These are phyloP conservation scores for Drosophila sproati DNA, from an alignment of 1,140 invertebrate genomes.

Conservation along the genomic window DNA sequence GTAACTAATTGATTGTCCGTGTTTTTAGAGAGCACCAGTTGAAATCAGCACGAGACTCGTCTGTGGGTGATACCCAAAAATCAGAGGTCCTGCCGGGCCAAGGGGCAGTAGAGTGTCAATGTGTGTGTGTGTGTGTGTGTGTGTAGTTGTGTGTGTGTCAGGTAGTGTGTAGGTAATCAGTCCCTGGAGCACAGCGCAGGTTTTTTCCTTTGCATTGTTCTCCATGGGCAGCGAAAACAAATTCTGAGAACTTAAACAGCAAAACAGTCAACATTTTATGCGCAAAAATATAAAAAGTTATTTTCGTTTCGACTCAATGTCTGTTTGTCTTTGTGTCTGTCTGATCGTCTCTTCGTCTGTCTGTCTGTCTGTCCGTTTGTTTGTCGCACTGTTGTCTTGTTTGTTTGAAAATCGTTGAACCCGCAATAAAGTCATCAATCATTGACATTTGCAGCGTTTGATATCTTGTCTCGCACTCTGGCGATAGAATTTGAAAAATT, in stretches of 20 bases:
- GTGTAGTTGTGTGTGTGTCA: conserved; percentile 33
- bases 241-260: conserved; percentile 71
- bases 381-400: conserved; percentile 44
- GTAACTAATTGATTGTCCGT: conserved; percentile 80
- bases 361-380: conserved; percentile 45
- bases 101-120: neutral
- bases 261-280: conserved; percentile 71
- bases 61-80: neutral
- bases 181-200: conserved; percentile 65
- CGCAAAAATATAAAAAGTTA: conserved; percentile 77
- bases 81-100: conserved; percentile 36
- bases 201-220: conserved; percentile 63
- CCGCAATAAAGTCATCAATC: conserved; percentile 84
- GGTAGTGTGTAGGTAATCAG: conserved; percentile 73
- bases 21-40: conserved; percentile 40
- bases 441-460: conserved; percentile 82
- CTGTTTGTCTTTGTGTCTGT: conserved; percentile 43
- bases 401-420: conserved; percentile 80
- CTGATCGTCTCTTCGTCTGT: conserved; percentile 2
- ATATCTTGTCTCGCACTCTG: conserved; percentile 39
- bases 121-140: conserved; percentile 4
- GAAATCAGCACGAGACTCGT: conserved; percentile 44
- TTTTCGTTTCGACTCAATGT: conserved; percentile 50
- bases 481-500: conserved; percentile 68
- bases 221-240: conserved; percentile 55